Evolutionary conservation across 2,888 invertebrate genomes (phyloP).

Genomic region (Copidosoma aretas): DNA sequence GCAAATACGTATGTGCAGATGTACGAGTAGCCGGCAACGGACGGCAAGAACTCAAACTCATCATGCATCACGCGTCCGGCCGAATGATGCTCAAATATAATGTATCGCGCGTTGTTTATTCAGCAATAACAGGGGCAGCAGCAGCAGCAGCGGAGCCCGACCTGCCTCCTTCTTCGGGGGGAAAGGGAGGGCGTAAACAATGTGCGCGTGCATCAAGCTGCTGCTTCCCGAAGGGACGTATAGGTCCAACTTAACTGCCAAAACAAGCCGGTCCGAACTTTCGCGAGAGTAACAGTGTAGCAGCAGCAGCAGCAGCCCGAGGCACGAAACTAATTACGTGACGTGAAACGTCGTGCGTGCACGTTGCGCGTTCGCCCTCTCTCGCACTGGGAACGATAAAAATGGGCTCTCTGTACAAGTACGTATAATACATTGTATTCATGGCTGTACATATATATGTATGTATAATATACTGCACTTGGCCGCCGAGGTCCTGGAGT

Average conservation of each 20-base stretch:
- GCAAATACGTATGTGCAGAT: no score
- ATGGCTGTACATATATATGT: no score
- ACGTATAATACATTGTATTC: no score
- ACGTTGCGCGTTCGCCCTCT: background rate
- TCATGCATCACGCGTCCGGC: background rate
- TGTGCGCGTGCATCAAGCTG: slow-evolving; percentile 3
- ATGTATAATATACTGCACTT: no score
- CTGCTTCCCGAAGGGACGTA: background rate
- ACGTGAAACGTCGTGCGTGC: slow-evolving; percentile 27
- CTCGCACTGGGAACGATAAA: no score
- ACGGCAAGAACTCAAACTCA: no score
- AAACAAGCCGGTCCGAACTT: background rate
- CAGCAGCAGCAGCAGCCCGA: slow-evolving; percentile 5
- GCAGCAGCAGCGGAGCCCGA: background rate
- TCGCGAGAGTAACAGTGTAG: no score
- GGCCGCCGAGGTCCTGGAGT: no score
- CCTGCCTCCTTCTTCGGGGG: no score
- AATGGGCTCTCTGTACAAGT: slow-evolving; percentile 6
- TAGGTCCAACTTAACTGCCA: background rate
- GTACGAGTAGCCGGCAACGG: no score
- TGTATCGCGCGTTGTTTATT: background rate
- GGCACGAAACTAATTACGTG: slow-evolving; percentile 36
- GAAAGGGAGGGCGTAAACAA: background rate
- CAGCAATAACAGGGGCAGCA: background rate
- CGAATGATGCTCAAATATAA: background rate